Percentiles rank a stretch among this genome's conserved stretches.
Conservation (phyloP, 2,113 vertebrate species). For the Odocoileus virginianus region DNA sequence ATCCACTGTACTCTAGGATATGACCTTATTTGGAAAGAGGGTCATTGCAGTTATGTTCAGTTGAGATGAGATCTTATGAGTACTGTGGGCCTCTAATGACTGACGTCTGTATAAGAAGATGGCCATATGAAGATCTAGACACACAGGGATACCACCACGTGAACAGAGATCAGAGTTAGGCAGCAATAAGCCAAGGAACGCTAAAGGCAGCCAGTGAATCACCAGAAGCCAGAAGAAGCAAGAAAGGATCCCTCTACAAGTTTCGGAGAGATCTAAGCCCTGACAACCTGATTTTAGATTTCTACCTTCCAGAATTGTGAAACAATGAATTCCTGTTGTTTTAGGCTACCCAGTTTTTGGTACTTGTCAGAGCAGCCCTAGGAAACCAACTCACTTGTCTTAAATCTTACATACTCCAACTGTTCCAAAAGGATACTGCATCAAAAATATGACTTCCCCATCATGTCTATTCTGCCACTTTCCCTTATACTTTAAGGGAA, state of each 20-base stretch:
- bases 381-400: not conserved
- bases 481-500: not conserved
- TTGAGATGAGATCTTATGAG: not conserved
- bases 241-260: not conserved
- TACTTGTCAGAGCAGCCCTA: not conserved
- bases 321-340: not conserved
- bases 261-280: not conserved
- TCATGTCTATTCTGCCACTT: not conserved
- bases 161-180: not conserved
- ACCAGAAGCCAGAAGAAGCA: not conserved
- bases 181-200: not conserved
- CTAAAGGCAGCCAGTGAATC: not conserved
- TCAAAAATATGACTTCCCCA: not conserved
- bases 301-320: not conserved
- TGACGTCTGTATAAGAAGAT: not conserved
- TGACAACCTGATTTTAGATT: not conserved
- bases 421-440: not conserved
- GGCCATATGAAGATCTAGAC: not conserved
- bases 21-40: not conserved
- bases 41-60: not conserved
- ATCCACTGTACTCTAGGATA: not conserved
- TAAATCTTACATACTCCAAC: not conserved
- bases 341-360: not conserved
- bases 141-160: not conserved
- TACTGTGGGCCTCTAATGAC: not conserved